Evolutionary conservation across 2,888 invertebrate genomes (phyloP), one percentile per base, ranked within the genome.

Genomic region (Dilophus febrilis): DNA sequence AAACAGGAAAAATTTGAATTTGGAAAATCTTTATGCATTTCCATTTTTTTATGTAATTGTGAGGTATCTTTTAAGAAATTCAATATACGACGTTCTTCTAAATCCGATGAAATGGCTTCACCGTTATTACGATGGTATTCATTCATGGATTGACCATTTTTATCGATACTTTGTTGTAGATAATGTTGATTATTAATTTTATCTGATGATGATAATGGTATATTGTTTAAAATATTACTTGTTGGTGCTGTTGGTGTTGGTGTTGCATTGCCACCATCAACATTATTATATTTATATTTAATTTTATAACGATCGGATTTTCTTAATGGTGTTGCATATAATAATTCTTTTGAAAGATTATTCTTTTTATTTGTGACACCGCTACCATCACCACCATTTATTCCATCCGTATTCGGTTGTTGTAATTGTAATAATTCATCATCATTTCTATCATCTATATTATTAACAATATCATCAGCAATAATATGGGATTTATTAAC

Each of bases 21-120:
- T 11, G 61, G 61, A 41, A 61, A 61, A 42, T 63, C 63, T 18
- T 59, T 55, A n/a, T 48, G 45, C 42, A 59, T 51, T 45, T 62
- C 62, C 38, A 63, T 50, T 46, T 63, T 64, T 48, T 63, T 63
- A 32, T 46, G 44, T 42, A 59, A 44, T 46, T 63, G 63, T 7
- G 61, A 59, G 3, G 64, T 61, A 44, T 63, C 63, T 44, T 64
- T 64, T 8, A 63, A 52, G 30, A 63, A 63, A 48, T 60, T 64
- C 28, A 62, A 52, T 38, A 63, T 64, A 7, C 64, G 53, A 10
- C 60, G 52, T 47, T 64, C 64, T 37, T 64, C 64, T 12, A 64
- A 45, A 38, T 59, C 59, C 44, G 57, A 53, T 40, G 50, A 57
- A n/a, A n/a, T n/a, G 19, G 52, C 40, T 4, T 52, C 51, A 12